Percentiles rank a stretch among this genome's conserved stretches.
Evolutionary conservation across 35 echinoderm and acorn worm species (phyloP).

Genomic region (Apostichopus californicus): DNA sequence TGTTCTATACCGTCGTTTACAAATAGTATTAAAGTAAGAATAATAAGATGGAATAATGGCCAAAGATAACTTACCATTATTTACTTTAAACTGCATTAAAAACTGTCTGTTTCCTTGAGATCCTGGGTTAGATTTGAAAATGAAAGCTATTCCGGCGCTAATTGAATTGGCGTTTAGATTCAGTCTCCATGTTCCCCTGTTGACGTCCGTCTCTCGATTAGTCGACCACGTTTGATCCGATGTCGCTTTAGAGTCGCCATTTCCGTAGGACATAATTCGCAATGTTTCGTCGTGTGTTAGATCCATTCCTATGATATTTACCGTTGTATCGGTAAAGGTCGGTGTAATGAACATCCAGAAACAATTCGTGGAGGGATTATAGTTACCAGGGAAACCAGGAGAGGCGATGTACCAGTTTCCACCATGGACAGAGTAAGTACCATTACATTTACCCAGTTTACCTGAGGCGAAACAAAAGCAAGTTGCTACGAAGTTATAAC

Average conservation of each 20-base stretch:
- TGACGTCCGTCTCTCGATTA: neutral
- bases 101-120: slow-evolving; percentile 18
- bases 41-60: too few relatives aligned
- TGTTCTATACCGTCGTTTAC: too few relatives aligned
- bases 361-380: neutral
- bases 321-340: neutral
- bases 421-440: neutral
- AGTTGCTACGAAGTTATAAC: too few relatives aligned
- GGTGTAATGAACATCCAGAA: slow-evolving; percentile 15
- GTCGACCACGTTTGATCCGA: neutral
- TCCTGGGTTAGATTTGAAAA: neutral
- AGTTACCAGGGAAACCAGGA: slow-evolving; percentile 38
- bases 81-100: slow-evolving; percentile 5
- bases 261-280: neutral
- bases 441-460: slow-evolving; percentile 10
- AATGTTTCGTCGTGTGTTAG: slow-evolving; percentile 20
- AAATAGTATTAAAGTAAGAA: too few relatives aligned
- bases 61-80: slow-evolving; percentile 4
- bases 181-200: slow-evolving; percentile 1
- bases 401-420: neutral
- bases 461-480: neutral
- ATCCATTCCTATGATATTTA: slow-evolving; percentile 27
- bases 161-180: neutral
- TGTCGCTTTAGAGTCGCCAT: neutral
- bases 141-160: neutral